phyloP scores from a whole-genome alignment of 2,797 vertebrate genomes.

The Eupleurogrammus muticus region DNA sequence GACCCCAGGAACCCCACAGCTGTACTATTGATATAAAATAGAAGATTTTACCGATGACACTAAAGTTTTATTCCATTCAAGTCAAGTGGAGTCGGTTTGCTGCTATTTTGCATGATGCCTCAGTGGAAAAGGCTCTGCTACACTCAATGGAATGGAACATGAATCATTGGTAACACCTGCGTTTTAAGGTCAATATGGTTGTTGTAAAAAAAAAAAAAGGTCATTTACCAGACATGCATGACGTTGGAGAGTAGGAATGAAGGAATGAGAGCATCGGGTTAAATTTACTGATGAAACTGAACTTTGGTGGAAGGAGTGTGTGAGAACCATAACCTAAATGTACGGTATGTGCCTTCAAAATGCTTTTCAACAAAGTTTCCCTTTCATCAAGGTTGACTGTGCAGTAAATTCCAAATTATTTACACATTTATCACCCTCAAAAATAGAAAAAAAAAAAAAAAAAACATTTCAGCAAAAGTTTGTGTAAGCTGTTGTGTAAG shows the following conservation, averaged over 20 bases:
- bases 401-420: background rate
- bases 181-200: too few relatives aligned
- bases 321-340: background rate
- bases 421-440: background rate
- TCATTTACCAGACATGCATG: background rate
- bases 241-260: background rate
- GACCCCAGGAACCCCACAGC: background rate
- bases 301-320: background rate
- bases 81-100: too few relatives aligned
- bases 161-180: too few relatives aligned
- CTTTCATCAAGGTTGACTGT: background rate
- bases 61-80: too few relatives aligned
- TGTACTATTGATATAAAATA: too few relatives aligned
- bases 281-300: background rate
- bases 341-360: background rate
- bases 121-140: too few relatives aligned
- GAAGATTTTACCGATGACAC: too few relatives aligned
- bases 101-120: too few relatives aligned
- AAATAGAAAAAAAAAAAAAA: background rate
- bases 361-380: background rate
- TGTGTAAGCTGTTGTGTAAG: constrained; percentile 10
- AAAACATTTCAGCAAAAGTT: constrained; percentile 1
- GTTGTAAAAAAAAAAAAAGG: too few relatives aligned
- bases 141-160: too few relatives aligned
- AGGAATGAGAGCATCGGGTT: background rate